phyloP scores from a whole-genome alignment of 2,888 invertebrate genomes.

The Flexamia atlantica region DNA sequence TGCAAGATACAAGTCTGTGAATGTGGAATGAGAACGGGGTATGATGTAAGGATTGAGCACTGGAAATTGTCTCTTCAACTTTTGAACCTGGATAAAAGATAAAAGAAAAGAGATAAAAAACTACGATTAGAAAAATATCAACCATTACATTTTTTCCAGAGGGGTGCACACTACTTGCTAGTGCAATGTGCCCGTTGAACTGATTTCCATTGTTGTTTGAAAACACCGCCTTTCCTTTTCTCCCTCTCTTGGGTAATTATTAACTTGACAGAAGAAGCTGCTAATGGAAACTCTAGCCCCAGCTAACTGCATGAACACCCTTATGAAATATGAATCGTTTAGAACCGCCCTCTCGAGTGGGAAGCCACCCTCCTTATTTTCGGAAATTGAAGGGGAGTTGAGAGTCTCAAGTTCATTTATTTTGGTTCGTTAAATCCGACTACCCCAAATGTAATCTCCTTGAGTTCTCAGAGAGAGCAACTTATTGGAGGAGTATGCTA shows the following conservation, averaged over 20 bases:
- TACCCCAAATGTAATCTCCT: slow-evolving; percentile 23
- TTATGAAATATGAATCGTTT: slow-evolving; percentile 22
- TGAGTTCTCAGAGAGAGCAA: not conserved
- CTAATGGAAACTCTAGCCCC: slow-evolving; percentile 11
- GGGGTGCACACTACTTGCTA: no score
- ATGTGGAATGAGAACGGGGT: no score
- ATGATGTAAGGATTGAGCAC: no score
- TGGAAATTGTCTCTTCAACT: no score
- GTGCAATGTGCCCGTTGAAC: no score
- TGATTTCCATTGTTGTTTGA: no score
- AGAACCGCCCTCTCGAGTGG: slow-evolving; percentile 14
- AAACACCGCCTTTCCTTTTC: not conserved
- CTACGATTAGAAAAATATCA: no score
- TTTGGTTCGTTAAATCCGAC: not conserved
- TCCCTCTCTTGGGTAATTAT: slow-evolving; percentile 1
- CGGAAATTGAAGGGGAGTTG: not conserved
- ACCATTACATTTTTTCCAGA: no score
- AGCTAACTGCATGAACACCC: not conserved
- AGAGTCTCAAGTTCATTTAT: not conserved
- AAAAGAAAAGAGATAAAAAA: no score
- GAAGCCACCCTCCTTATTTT: slow-evolving; percentile 19
- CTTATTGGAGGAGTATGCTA: no score
- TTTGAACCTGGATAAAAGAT: no score
- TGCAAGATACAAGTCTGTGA: no score
- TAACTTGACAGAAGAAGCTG: not conserved